Conservation (phyloP, 2,888 invertebrate species). For the Polyommatus iphigenia region DNA sequence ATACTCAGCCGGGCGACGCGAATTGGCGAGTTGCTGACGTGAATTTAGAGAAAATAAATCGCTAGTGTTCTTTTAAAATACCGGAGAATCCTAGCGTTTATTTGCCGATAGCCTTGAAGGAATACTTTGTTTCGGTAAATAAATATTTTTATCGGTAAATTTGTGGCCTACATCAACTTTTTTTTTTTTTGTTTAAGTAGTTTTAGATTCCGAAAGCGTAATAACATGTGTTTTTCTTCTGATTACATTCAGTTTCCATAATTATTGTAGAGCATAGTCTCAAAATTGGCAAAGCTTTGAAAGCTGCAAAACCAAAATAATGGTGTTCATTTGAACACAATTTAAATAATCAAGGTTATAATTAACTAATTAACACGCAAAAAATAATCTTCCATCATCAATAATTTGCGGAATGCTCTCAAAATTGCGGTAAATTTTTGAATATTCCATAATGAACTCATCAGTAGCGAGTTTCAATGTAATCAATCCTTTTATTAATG, state of each 20-base stretch:
- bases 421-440: slow-evolving; percentile 6
- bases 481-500: slow-evolving; percentile 48
- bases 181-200: too few species aligned
- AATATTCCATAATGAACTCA: background rate
- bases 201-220: too few species aligned
- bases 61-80: slow-evolving; percentile 13
- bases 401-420: background rate
- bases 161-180: background rate
- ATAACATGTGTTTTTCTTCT: too few species aligned
- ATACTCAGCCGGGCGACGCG: slow-evolving; percentile 29
- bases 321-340: too few species aligned
- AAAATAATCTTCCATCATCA: background rate
- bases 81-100: background rate
- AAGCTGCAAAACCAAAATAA: too few species aligned
- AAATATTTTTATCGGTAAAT: background rate
- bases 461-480: slow-evolving; percentile 23
- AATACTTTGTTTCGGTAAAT: background rate
- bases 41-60: background rate
- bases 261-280: too few species aligned
- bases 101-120: background rate
- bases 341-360: background rate
- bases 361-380: background rate
- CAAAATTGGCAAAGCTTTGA: too few species aligned
- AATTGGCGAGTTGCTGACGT: slow-evolving; percentile 12
- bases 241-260: too few species aligned